A percentile compares a stretch with the other conserved stretches of the same genome.
phyloP scores from a whole-genome alignment of 1,140 invertebrate genomes.

The Diorhabda elongata region DNA sequence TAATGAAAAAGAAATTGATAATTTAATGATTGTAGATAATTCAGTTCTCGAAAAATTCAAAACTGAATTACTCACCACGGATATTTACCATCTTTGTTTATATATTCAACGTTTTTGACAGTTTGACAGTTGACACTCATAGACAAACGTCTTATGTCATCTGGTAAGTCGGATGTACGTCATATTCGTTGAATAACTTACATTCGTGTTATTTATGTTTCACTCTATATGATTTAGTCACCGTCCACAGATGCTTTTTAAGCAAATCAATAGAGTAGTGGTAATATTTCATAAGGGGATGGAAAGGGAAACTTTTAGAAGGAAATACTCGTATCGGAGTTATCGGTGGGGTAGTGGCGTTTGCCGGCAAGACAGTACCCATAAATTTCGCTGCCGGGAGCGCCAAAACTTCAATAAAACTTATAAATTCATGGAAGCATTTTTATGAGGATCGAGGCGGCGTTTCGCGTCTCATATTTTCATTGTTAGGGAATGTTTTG shows the following conservation, averaged over 20 bases:
- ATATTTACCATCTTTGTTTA: too few relatives aligned
- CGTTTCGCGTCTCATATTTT: constrained; percentile 15
- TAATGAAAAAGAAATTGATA: too few relatives aligned
- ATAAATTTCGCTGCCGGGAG: constrained; percentile 9
- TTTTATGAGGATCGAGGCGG: constrained; percentile 10
- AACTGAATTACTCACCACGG: too few relatives aligned
- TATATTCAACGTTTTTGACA: too few relatives aligned
- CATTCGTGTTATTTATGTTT: too few relatives aligned
- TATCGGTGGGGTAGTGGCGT: not conserved
- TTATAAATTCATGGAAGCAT: constrained; percentile 20
- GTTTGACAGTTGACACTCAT: too few relatives aligned
- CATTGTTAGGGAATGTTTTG: constrained; percentile 14
- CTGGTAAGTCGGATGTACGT: too few relatives aligned
- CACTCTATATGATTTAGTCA: not conserved
- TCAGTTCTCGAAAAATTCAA: too few relatives aligned
- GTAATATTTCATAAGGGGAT: not conserved
- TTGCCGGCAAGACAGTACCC: not conserved
- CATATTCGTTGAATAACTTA: too few relatives aligned
- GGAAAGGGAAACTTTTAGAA: not conserved
- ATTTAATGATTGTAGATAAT: too few relatives aligned
- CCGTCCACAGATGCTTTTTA: not conserved
- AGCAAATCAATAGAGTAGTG: not conserved
- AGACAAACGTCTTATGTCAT: too few relatives aligned
- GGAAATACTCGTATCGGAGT: not conserved
- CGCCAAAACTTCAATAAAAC: constrained; percentile 19